Evolutionary conservation across 2,797 vertebrate species (phyloP).

Genomic region (Enteromius viviparus): DNA sequence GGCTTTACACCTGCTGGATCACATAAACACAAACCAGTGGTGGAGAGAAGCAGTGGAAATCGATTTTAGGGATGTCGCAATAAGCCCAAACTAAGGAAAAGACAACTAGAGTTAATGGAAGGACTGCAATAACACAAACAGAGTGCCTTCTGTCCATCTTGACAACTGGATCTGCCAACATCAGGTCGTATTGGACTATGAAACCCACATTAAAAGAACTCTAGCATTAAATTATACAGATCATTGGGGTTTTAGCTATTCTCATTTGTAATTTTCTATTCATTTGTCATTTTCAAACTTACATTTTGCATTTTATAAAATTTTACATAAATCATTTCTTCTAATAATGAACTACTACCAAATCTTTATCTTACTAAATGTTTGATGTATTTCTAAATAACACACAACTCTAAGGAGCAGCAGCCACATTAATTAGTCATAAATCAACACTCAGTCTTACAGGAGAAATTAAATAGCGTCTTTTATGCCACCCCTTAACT

Average conservation of each 20-base stretch:
- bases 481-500: conserved; percentile 18
- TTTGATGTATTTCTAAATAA: conserved; percentile 24
- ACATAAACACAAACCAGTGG: conserved; percentile 31
- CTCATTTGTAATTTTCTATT: not conserved
- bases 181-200: not conserved
- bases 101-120: conserved; percentile 40
- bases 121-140: conserved; percentile 26
- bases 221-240: not conserved
- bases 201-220: not conserved
- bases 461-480: conserved; percentile 19
- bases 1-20: conserved; percentile 39
- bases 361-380: not conserved
- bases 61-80: conserved; percentile 47
- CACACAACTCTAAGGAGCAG: not conserved
- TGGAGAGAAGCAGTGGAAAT: conserved; percentile 30
- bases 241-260: not conserved
- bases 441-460: conserved; percentile 23
- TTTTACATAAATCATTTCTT: not conserved
- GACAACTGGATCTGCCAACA: not conserved
- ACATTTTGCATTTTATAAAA: conserved; percentile 1
- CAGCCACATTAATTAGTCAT: conserved; percentile 20
- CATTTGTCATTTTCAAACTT: conserved; percentile 17
- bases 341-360: conserved; percentile 2
- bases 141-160: not conserved
- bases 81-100: conserved; percentile 39